These are phyloP conservation scores for Eupithecia vulgata DNA, from an alignment of 2,888 invertebrate genomes.

Conservation along the genomic window DNA sequence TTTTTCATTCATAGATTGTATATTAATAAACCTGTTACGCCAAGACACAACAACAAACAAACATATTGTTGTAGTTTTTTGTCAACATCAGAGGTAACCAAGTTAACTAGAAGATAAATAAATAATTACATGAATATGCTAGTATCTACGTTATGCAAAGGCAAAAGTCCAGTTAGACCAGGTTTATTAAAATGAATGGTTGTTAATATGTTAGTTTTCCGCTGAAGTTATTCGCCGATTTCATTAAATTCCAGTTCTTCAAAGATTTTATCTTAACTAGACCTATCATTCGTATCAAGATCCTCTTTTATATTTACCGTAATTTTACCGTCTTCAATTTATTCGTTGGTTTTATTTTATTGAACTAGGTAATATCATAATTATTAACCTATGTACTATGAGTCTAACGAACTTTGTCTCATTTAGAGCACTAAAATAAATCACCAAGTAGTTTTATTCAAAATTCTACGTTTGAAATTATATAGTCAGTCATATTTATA, in stretches of 20 bases:
- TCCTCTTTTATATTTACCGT: conserved; percentile 9
- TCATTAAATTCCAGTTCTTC: conserved; percentile 14
- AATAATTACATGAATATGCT: neutral
- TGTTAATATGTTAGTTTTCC: neutral
- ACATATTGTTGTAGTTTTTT: neutral
- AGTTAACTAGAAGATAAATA: neutral
- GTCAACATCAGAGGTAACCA: neutral
- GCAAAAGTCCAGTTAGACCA: neutral
- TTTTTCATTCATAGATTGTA: neutral
- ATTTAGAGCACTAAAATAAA: neutral
- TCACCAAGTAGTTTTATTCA: neutral
- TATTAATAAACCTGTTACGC: neutral
- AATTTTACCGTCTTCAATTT: conserved; percentile 12
- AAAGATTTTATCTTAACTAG: conserved; percentile 21
- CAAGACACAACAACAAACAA: neutral
- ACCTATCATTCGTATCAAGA: conserved; percentile 20
- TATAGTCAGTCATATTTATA: too few species aligned
- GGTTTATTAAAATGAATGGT: conserved; percentile 1
- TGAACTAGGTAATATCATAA: neutral
- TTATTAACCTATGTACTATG: neutral
- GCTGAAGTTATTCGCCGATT: neutral
- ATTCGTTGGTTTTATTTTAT: neutral
- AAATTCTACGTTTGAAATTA: neutral
- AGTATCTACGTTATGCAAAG: neutral
- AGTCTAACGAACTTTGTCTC: neutral